Percentiles rank a stretch among this genome's conserved stretches.
Evolutionary conservation across 2,797 vertebrate genomes (phyloP).

Genomic region (Petrocephalus schoutedeni): DNA sequence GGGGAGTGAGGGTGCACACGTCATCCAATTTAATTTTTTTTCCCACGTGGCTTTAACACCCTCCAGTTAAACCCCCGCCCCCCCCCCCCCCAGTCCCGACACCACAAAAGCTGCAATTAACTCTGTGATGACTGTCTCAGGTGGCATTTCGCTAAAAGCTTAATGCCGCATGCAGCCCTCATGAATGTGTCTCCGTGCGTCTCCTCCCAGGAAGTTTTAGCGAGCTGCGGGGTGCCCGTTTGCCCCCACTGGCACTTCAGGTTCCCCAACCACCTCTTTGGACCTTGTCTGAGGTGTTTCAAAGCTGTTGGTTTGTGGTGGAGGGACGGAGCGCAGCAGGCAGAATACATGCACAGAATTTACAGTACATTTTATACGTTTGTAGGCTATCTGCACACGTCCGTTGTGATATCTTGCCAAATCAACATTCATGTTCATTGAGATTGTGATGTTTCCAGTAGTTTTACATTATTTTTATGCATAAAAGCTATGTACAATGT

Average conservation of each 20-base stretch:
- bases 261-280: background rate
- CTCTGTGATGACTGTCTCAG: constrained; percentile 49
- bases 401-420: background rate
- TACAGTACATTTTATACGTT: background rate
- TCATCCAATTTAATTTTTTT: background rate
- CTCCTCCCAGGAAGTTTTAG: background rate
- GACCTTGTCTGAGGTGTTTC: background rate
- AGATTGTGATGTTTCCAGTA: background rate
- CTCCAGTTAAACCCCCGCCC: constrained; percentile 42
- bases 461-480: background rate
- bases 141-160: constrained; percentile 74
- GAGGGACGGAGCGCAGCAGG: background rate
- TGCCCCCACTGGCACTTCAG: background rate
- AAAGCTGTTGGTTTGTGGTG: background rate
- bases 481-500: background rate
- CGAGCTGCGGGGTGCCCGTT: background rate
- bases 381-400: background rate
- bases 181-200: background rate
- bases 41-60: constrained; percentile 35
- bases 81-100: background rate
- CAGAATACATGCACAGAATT: background rate
- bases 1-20: background rate
- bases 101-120: constrained; percentile 57
- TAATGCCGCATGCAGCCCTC: constrained; percentile 30
- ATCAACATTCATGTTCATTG: background rate